phyloP scores from a whole-genome alignment of 1,140 invertebrate species.

The Gerris buenoi region DNA sequence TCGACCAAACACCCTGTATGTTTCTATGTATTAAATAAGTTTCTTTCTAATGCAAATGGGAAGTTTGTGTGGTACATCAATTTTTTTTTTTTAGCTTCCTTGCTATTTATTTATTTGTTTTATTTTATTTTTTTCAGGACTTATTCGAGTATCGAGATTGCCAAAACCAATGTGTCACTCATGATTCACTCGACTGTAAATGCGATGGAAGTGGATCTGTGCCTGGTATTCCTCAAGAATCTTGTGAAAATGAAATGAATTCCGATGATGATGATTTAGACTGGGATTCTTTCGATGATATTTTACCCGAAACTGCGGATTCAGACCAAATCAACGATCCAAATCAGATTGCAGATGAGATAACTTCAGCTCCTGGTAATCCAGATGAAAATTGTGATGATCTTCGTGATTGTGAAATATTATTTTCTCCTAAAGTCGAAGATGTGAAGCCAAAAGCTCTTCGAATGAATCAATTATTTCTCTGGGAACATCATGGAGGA shows the following conservation, averaged over 20 bases:
- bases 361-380: too few relatives aligned
- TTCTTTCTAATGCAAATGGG: too few relatives aligned
- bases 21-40: too few relatives aligned
- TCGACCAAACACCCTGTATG: too few relatives aligned
- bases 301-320: background rate
- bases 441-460: constrained; percentile 1
- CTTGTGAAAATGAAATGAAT: background rate
- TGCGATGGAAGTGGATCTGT: constrained; percentile 21
- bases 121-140: constrained; percentile 18
- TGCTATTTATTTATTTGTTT: background rate
- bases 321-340: background rate
- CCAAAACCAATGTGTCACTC: constrained; percentile 15
- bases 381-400: background rate
- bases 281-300: background rate
- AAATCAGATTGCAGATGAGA: too few relatives aligned
- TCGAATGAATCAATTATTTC: constrained; percentile 23
- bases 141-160: constrained; percentile 20
- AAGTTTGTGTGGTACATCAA: too few relatives aligned
- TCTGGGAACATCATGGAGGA: constrained; percentile 23
- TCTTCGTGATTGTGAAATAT: constrained; percentile 12
- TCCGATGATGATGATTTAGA: background rate
- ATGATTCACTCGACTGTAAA: constrained; percentile 19
- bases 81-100: too few relatives aligned
- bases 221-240: constrained; percentile 1
- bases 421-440: constrained; percentile 3